Evolutionary conservation across 2,888 invertebrate species (phyloP), one percentile per base, ranked within the genome.

Genomic region (Campaea margaritaria): DNA sequence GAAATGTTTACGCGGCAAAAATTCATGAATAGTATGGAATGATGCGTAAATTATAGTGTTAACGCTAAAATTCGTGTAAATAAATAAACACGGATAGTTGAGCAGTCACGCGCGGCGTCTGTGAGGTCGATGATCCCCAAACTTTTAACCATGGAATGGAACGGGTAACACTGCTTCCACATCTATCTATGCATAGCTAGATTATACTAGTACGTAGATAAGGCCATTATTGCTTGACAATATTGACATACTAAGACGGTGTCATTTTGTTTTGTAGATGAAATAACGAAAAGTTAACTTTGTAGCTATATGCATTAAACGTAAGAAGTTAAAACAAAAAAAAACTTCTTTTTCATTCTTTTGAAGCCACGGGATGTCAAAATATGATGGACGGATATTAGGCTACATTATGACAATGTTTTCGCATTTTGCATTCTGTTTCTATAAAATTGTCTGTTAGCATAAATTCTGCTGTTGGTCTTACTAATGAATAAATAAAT

Each of bases 51-150:
- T 56, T 63, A 54, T 54, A 57, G 42, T n/a, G 46, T 44, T 34
- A 56, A 47, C 60, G 65, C 58, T 60, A 65, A 65, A 51, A 58
- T 42, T 46, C 49, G 50, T 60, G 64, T 65, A 67, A 69, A 67
- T 69, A 69, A 69, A 67, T 67, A 69, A 62, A 58, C 38, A 16
- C 38, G 62, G 28, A 58, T 68, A 65, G 68, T 65, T 70, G 61
- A 58, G 55, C 38, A 62, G 67, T 68, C 71, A 71, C 71, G 56
- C 59, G 58, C 59, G 44, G 52, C 51, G 52, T 49, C 38, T 41
- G 31, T 41, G 50, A 58, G 71, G 67, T 73, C 69, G 56, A 58
- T 60, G 69, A 68, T 57, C 69, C 58, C 64, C 63, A 21, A 66
- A 72, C 64, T 62, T 62, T 56, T 58, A 48, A 51, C 50, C 58